Conservation (phyloP, 2,113 vertebrate genomes). For the Paralichthys olivaceus region DNA sequence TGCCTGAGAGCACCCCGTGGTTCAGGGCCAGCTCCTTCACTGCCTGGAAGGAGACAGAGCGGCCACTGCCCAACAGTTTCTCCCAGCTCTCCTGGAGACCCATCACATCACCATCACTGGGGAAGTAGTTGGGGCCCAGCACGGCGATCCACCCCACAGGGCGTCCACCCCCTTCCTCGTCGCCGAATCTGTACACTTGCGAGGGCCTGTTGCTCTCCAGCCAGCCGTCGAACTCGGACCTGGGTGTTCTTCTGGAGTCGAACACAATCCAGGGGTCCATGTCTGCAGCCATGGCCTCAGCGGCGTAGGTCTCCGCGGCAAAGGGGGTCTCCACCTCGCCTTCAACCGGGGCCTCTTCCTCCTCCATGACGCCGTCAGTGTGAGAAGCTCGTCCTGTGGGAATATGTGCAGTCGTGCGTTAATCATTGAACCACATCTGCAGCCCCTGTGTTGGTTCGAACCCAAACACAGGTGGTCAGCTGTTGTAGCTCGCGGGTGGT, state of each 20-base stretch:
- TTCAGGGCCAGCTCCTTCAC: constrained; percentile 90
- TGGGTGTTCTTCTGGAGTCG: constrained; percentile 84
- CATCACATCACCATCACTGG: constrained; percentile 69
- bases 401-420: neutral
- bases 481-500: neutral
- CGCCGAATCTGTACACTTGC: constrained; percentile 83
- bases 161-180: constrained; percentile 70
- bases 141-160: constrained; percentile 90
- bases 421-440: neutral
- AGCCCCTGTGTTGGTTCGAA: neutral
- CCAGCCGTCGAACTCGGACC: constrained; percentile 87
- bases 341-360: constrained; percentile 49
- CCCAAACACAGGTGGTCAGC: neutral
- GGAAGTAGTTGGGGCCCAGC: constrained; percentile 75
- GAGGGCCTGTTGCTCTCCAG: constrained; percentile 90
- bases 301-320: constrained; percentile 84
- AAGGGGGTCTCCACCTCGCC: constrained; percentile 46
- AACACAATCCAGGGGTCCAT: constrained; percentile 93
- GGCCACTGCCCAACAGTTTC: constrained; percentile 82
- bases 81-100: constrained; percentile 91
- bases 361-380: constrained; percentile 56
- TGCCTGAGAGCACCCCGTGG: constrained; percentile 86
- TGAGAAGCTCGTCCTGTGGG: constrained; percentile 11
- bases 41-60: constrained; percentile 82
- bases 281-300: constrained; percentile 90